Percentiles rank a stretch among this genome's conserved stretches.
These are phyloP conservation scores for Limnephilus lunatus DNA, from an alignment of 2,888 invertebrate species.

Conservation along the genomic window DNA sequence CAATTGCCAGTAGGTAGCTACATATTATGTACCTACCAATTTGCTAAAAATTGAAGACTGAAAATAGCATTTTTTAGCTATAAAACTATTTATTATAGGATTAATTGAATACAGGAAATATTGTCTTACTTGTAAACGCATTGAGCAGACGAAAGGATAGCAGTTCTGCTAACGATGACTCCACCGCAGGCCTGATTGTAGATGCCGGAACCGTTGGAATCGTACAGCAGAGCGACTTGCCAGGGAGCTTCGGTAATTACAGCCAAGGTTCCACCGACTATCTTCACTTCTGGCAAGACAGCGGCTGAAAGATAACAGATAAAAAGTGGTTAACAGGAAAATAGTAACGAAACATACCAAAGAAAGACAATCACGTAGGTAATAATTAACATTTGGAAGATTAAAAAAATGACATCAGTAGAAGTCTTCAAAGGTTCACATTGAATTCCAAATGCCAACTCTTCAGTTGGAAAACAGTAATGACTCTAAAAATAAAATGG, in stretches of 20 bases:
- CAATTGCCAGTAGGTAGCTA: no score
- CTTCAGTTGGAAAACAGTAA: no score
- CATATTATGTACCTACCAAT: no score
- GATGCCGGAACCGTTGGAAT: constrained; percentile 69
- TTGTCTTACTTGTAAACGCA: constrained; percentile 68
- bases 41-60: no score
- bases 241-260: constrained; percentile 34
- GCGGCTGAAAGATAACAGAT: constrained; percentile 23
- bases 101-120: neutral
- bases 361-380: no score
- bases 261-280: constrained; percentile 38
- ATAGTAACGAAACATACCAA: neutral
- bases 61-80: neutral
- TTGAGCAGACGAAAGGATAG: constrained; percentile 73
- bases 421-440: no score
- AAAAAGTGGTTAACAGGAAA: neutral
- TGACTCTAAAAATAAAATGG: no score
- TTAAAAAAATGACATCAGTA: no score
- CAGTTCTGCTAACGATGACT: constrained; percentile 69
- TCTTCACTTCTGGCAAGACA: constrained; percentile 19
- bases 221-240: constrained; percentile 69
- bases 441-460: no score
- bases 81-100: no score
- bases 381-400: no score
- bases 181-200: constrained; percentile 72